Conservation (phyloP, 2,888 invertebrate species). For the Leptopilina myrica region DNA sequence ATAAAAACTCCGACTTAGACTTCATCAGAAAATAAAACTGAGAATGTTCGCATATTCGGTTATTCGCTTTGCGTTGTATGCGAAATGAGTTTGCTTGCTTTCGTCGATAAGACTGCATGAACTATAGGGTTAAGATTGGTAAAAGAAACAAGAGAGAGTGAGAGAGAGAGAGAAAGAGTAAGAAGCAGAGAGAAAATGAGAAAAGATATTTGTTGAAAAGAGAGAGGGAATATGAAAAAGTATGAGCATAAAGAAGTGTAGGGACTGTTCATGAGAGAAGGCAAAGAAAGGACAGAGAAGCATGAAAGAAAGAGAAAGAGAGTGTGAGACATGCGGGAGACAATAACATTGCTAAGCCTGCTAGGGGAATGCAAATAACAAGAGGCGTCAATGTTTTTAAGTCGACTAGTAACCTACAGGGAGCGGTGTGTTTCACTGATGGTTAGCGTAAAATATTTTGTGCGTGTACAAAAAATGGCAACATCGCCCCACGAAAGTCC, state of each 20-base stretch:
- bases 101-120: slow-evolving; percentile 42
- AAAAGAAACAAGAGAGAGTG: slow-evolving; percentile 35
- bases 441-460: slow-evolving; percentile 76
- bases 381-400: slow-evolving; percentile 74
- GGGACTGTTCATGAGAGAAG: slow-evolving; percentile 14
- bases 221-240: slow-evolving; percentile 38
- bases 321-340: slow-evolving; percentile 53
- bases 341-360: slow-evolving; percentile 64
- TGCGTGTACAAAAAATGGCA: slow-evolving; percentile 73
- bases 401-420: slow-evolving; percentile 71
- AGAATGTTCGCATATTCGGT: background rate
- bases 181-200: slow-evolving; percentile 33
- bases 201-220: slow-evolving; percentile 15
- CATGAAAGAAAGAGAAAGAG: slow-evolving; percentile 40
- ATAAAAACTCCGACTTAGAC: too few relatives aligned
- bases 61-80: slow-evolving; percentile 46
- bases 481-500: slow-evolving; percentile 64
- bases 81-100: slow-evolving; percentile 56
- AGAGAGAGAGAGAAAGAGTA: slow-evolving; percentile 17
- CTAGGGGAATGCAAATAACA: slow-evolving; percentile 74
- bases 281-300: slow-evolving; percentile 35
- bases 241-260: slow-evolving; percentile 32
- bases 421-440: slow-evolving; percentile 73
- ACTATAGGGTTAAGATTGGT: slow-evolving; percentile 40
- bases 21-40: background rate